Conservation (phyloP, 2,797 vertebrate species). For the Thripadectes ignobilis region DNA sequence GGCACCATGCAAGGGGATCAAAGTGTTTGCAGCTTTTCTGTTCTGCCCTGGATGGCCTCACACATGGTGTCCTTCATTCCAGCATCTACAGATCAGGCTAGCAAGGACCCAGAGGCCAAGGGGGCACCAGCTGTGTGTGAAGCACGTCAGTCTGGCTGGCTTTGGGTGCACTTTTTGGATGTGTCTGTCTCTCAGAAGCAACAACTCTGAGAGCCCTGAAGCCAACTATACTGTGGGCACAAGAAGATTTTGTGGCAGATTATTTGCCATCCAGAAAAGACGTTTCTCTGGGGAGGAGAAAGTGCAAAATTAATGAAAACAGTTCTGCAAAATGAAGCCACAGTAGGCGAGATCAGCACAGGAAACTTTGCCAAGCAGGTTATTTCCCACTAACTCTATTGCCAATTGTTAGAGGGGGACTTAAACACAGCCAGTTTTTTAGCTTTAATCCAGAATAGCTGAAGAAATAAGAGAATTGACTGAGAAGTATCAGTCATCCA, state of each 20-base stretch:
- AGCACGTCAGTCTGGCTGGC: not conserved
- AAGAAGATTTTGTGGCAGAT: not conserved
- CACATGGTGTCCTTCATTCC: not conserved
- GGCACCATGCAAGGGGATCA: accelerated
- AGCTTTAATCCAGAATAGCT: not conserved
- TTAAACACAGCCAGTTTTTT: not conserved
- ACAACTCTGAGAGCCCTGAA: not conserved
- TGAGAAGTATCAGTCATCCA: not conserved
- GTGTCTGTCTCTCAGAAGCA: not conserved
- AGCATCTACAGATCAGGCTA: not conserved
- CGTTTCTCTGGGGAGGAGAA: accelerated
- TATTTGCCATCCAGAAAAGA: not conserved
- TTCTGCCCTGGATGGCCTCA: not conserved
- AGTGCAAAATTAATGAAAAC: not conserved
- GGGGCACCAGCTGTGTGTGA: too few relatives aligned
- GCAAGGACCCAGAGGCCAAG: not conserved
- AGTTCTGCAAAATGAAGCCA: not conserved
- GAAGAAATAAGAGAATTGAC: not conserved
- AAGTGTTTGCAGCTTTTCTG: not conserved
- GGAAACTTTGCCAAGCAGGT: not conserved
- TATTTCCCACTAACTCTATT: not conserved
- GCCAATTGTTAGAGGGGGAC: not conserved
- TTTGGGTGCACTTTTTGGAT: not conserved
- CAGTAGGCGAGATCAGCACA: not conserved
- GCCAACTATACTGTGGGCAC: not conserved